Conservation (phyloP, 2,113 vertebrate genomes). For the Laticauda laticaudata region DNA sequence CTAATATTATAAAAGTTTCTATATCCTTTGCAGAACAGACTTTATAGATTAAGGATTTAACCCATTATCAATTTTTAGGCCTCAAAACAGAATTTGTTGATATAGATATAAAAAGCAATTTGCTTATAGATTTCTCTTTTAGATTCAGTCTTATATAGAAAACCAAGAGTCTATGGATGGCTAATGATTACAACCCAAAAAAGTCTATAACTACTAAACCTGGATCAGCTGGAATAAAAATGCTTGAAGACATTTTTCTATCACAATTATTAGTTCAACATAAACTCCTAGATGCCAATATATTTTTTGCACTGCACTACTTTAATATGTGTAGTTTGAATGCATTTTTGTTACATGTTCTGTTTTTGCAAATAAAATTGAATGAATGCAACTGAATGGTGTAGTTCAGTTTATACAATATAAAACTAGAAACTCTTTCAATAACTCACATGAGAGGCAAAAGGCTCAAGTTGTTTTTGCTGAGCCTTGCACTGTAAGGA, state of each 20-base stretch:
- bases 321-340: background rate
- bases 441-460: slow-evolving; percentile 48
- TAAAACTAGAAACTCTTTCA: slow-evolving; percentile 44
- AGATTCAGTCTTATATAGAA: background rate
- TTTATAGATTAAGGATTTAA: background rate
- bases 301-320: slow-evolving; percentile 22
- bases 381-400: slow-evolving; percentile 33
- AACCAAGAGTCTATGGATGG: slow-evolving; percentile 17
- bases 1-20: background rate
- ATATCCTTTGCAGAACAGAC: background rate
- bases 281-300: slow-evolving; percentile 25
- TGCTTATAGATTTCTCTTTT: slow-evolving; percentile 18
- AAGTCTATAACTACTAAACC: slow-evolving; percentile 1
- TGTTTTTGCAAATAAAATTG: slow-evolving; percentile 36
- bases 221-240: background rate
- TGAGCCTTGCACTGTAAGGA: slow-evolving; percentile 42
- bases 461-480: slow-evolving; percentile 11
- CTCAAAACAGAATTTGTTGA: background rate
- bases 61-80: background rate
- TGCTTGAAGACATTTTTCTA: slow-evolving; percentile 4
- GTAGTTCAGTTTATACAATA: background rate
- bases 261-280: slow-evolving; percentile 19
- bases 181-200: slow-evolving; percentile 5
- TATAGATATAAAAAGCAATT: slow-evolving; percentile 1
- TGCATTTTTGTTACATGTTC: slow-evolving; percentile 18